Base-by-base conservation (phyloP, 2,888 invertebrate genomes). In the Drosophila suboccidentalis region DNA sequence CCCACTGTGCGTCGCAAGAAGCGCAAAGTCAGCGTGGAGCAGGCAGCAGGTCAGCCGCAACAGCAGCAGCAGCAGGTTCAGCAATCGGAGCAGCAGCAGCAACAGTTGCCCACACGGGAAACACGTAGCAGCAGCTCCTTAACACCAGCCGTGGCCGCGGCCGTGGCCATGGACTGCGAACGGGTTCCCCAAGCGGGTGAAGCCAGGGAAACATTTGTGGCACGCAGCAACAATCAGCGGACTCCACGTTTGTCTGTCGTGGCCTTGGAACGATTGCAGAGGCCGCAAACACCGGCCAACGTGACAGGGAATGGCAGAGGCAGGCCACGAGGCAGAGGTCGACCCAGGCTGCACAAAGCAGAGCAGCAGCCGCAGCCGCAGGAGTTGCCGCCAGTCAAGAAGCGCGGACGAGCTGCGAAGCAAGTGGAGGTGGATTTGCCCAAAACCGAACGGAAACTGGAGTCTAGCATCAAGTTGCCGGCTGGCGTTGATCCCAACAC, bases 1-100 rank as follows among this genome's bases (percentile, higher is more conserved):
- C 98, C 98, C 0, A 96, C 95, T 22, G 93, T 96, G 15, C 96
- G 96, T 88, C 96, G 95, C 90, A 97, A 97, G 92, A 97, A 97
- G 91, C 96, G 96, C 91, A 96, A 90, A 51, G 80, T 91, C 0
- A 85, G 87, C 22, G 85, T 75, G 2, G 82, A 66, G 15, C 75
- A 72, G 49, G 15, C 74, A 57, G 34, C 32, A n/a, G 6, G 3
- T 3, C 49, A 46, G 11, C 62, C 47, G 13, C 70, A 71, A 17
- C 54, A 50, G 9, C 69, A 57, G 38, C 43, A 49, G 8, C 49
- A 49, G 39, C 65, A 38, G 39, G 61, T 26, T 17, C 53, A 26
- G 22, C 47, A 44, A 32, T 11, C 68, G 15, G 59, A 54, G 15
- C 70, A 69, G 32, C 70, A 69, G 32, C 59, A 59, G 13, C 70